Conservation (phyloP, 2,888 invertebrate genomes). For the Phania funesta region DNA sequence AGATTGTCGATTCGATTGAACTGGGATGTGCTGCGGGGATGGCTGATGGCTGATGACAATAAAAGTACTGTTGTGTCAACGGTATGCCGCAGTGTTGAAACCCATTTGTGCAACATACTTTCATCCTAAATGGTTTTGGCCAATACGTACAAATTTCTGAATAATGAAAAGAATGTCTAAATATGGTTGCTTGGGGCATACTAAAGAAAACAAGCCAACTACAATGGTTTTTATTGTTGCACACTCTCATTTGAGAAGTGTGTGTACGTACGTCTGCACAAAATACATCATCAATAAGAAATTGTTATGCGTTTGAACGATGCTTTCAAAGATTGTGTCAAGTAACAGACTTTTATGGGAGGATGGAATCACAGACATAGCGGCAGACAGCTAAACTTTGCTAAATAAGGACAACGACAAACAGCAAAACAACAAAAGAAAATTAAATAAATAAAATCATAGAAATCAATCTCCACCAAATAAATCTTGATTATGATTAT, state of each 20-base stretch:
- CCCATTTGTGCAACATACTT: conserved; percentile 67
- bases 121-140: conserved; percentile 67
- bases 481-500: conserved; percentile 65
- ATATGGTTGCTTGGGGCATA: conserved; percentile 60
- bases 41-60: conserved; percentile 52
- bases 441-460: conserved; percentile 50
- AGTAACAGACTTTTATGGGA: conserved; percentile 65
- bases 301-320: conserved; percentile 61
- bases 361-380: conserved; percentile 64
- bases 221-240: conserved; percentile 44
- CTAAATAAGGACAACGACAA: conserved; percentile 56
- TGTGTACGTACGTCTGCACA: not conserved
- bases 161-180: conserved; percentile 66
- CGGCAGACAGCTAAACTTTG: conserved; percentile 65
- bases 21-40: conserved; percentile 41
- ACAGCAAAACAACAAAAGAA: conserved; percentile 16
- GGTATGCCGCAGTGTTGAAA: conserved; percentile 67
- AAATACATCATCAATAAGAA: conserved; percentile 62
- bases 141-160: conserved; percentile 65
- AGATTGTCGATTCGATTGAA: conserved; percentile 39
- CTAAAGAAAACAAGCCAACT: conserved; percentile 52
- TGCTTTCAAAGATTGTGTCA: conserved; percentile 65
- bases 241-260: not conserved
- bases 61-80: conserved; percentile 67
- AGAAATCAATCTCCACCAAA: conserved; percentile 66